A percentile compares a stretch with the other conserved stretches of the same genome.
These are phyloP conservation scores for Rhyzopertha dominica DNA, from an alignment of 1,140 invertebrate species.

Conservation along the genomic window DNA sequence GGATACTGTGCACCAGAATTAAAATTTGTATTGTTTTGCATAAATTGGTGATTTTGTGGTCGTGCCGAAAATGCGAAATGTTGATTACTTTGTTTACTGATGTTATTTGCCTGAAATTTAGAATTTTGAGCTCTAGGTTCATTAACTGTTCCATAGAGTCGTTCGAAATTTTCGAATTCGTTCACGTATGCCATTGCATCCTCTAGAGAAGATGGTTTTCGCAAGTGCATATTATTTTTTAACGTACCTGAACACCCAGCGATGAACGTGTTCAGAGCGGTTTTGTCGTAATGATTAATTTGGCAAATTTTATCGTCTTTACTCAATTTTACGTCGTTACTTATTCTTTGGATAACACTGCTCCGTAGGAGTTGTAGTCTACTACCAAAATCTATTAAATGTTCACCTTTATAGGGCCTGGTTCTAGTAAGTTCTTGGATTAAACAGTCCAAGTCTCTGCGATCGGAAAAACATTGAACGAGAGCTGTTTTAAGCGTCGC, in stretches of 20 bases:
- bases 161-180: too few relatives aligned
- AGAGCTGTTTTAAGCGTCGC: not conserved
- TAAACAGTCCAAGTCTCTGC: conserved; percentile 8
- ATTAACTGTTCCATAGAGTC: too few relatives aligned
- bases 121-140: too few relatives aligned
- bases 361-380: not conserved
- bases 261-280: conserved; percentile 2
- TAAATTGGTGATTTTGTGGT: too few relatives aligned
- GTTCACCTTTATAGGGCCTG: conserved; percentile 3
- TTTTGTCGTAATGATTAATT: conserved; percentile 1
- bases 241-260: not conserved
- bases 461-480: conserved; percentile 5
- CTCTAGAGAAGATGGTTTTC: conserved; percentile 3
- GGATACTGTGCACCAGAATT: too few relatives aligned
- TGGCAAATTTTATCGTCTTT: not conserved
- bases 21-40: too few relatives aligned
- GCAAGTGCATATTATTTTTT: conserved; percentile 2
- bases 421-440: conserved; percentile 4
- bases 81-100: too few relatives aligned
- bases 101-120: too few relatives aligned
- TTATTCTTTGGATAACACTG: conserved; percentile 8
- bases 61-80: too few relatives aligned
- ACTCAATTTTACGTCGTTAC: not conserved
- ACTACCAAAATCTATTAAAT: conserved; percentile 6
- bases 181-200: not conserved